These are phyloP conservation scores for Pseudoatta argentina DNA, from an alignment of 1,140 invertebrate species.

Conservation along the genomic window DNA sequence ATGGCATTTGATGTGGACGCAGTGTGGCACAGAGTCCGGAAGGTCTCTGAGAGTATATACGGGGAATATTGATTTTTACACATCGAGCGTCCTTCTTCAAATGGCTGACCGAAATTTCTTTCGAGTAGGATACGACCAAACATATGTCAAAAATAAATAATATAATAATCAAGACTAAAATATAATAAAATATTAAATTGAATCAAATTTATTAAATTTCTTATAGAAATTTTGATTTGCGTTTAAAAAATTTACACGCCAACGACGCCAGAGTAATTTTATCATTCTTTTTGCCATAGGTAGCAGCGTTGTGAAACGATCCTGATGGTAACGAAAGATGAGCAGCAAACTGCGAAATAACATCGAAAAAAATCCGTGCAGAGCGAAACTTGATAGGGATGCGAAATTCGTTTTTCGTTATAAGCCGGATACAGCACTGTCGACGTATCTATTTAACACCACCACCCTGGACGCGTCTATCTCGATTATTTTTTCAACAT, in stretches of 20 bases:
- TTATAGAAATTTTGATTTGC: not conserved
- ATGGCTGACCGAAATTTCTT: slow-evolving; percentile 24
- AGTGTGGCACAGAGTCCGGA: slow-evolving; percentile 6
- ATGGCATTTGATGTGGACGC: slow-evolving; percentile 51
- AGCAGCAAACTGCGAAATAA: slow-evolving; percentile 31
- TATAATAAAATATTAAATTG: not conserved
- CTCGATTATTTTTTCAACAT: slow-evolving; percentile 63
- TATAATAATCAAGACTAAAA: slow-evolving; percentile 19
- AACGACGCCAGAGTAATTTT: not conserved
- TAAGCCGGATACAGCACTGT: slow-evolving; percentile 30
- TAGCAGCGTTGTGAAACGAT: not conserved
- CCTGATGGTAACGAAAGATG: not conserved
- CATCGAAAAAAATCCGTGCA: slow-evolving; percentile 47
- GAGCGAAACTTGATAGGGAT: slow-evolving; percentile 48
- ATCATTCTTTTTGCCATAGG: slow-evolving; percentile 4
- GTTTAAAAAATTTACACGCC: not conserved
- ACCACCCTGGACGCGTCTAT: not conserved
- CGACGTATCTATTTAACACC: slow-evolving; percentile 64
- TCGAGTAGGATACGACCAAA: not conserved
- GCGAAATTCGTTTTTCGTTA: slow-evolving; percentile 45
- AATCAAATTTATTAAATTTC: not conserved
- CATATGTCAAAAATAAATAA: not conserved
- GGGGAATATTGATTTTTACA: slow-evolving; percentile 46
- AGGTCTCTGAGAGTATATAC: slow-evolving; percentile 2
- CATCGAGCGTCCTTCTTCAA: slow-evolving; percentile 1